Base-by-base conservation (phyloP, 1,140 invertebrate species). In the Melipona quadrifasciata region DNA sequence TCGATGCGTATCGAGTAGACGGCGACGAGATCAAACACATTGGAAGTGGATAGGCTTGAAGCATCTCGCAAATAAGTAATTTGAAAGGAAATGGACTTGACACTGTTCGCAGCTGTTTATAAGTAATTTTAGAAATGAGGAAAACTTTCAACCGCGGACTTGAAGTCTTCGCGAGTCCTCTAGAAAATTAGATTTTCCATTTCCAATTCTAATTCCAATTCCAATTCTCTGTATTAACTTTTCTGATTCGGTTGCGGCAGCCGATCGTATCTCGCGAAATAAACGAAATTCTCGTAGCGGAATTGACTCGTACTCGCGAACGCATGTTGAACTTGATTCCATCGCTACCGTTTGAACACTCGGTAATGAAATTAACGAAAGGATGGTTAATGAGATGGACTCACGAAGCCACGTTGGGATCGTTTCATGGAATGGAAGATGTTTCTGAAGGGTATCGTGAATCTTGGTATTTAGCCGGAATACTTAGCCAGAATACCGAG, bases 381-480 rank as follows among this genome's bases (percentile, higher is more conserved):
- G 31, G 77, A 19, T 68, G 24, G 77, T 39, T 51, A 31, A 34
- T 31, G 61, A 51, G n/a, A 2, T 47, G 12, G 73, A 17, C 12
- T 27, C 19, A 17, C 14, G 31, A 3, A n/a, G 31, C 27, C 31
- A 57, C 39, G 27, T 79, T 55, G n/a, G 14, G 21, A n/a, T 16
- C 27, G 16, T 68, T 24, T n/a, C 24, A 24, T 10, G 47, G 57
- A 61, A 58, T 19, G 21, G 21, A 34, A 6, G 10, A 21, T n/a
- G 58, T 21, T n/a, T 39, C 24, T 4, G 78, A 64, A 70, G 47
- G 21, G 39, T n/a, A n/a, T 31, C 31, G 27, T 31, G 39, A 74
- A 64, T 81, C 47, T 72, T 24, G 34, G 47, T 74, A 74, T 51
- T 61, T n/a, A 73, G 24, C 19, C 47, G 19, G 27, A 68, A 77